Evolutionary conservation across 1,140 invertebrate genomes (phyloP).

Genomic region (Lordiphosa collinella): DNA sequence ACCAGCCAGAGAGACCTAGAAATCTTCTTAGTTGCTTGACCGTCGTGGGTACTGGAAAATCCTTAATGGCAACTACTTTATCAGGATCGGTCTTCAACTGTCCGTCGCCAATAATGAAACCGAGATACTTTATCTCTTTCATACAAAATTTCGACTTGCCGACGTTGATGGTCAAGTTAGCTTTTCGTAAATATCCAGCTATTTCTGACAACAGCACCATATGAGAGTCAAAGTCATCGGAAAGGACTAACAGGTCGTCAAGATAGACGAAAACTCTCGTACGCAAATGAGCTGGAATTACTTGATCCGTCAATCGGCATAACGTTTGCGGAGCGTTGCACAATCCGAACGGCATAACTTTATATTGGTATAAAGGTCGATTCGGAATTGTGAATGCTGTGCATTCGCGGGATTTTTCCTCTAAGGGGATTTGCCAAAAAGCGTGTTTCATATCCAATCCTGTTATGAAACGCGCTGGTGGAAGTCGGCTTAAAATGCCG

Average conservation of each 20-base stretch:
- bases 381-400: constrained; percentile 2
- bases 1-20: constrained; percentile 79
- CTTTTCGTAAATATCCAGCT: background rate
- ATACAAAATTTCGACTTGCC: constrained; percentile 24
- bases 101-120: background rate
- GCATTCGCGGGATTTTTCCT: constrained; percentile 1
- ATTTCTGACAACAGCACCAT: constrained; percentile 54
- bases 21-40: constrained; percentile 76
- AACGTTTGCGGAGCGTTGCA: constrained; percentile 2
- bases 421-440: constrained; percentile 46
- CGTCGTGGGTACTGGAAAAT: background rate
- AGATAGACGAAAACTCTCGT: constrained; percentile 42
- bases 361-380: background rate
- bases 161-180: constrained; percentile 13
- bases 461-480: constrained; percentile 35
- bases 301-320: constrained; percentile 16
- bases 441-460: constrained; percentile 70
- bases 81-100: background rate
- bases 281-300: constrained; percentile 13
- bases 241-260: constrained; percentile 82
- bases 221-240: constrained; percentile 79
- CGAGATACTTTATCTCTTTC: background rate
- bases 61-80: background rate
- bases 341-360: too few species aligned
- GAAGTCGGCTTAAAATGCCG: constrained; percentile 20